Conservation (phyloP, 2,888 invertebrate species). For the Diaperis boleti region DNA sequence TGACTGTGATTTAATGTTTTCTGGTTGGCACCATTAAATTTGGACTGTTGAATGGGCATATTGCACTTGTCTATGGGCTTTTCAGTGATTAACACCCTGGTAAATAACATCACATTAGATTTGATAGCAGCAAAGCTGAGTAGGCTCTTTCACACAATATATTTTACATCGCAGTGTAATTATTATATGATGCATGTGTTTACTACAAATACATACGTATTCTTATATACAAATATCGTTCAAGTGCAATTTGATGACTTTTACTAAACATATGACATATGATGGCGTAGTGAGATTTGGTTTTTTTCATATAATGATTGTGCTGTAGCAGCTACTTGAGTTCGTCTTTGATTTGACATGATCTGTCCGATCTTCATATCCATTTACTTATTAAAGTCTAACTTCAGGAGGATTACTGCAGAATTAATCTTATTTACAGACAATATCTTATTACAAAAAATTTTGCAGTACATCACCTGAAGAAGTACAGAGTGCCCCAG, state of each 20-base stretch:
- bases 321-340: constrained; percentile 60
- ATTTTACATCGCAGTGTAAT: constrained; percentile 58
- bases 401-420: constrained; percentile 34
- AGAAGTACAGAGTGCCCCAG: constrained; percentile 44
- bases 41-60: constrained; percentile 31
- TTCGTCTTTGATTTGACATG: constrained; percentile 61
- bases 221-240: constrained; percentile 42
- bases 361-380: constrained; percentile 62
- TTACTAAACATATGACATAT: constrained; percentile 59
- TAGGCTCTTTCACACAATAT: constrained; percentile 56
- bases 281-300: constrained; percentile 62
- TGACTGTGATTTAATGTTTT: constrained; percentile 21
- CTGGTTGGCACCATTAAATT: constrained; percentile 40
- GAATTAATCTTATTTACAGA: constrained; percentile 4
- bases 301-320: constrained; percentile 62
- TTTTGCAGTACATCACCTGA: constrained; percentile 35
- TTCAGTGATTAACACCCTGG: constrained; percentile 57
- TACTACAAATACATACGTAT: constrained; percentile 44
- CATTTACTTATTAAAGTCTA: constrained; percentile 52
- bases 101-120: constrained; percentile 54
- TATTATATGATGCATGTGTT: constrained; percentile 61
- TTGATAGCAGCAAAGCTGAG: constrained; percentile 63
- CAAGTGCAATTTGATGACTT: constrained; percentile 62
- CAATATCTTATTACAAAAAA: background rate
- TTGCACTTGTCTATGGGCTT: constrained; percentile 59